These are phyloP conservation scores for Dendronephthya gigantea DNA, from an alignment of 64 coral and sea anemone genomes.

Conservation along the genomic window DNA sequence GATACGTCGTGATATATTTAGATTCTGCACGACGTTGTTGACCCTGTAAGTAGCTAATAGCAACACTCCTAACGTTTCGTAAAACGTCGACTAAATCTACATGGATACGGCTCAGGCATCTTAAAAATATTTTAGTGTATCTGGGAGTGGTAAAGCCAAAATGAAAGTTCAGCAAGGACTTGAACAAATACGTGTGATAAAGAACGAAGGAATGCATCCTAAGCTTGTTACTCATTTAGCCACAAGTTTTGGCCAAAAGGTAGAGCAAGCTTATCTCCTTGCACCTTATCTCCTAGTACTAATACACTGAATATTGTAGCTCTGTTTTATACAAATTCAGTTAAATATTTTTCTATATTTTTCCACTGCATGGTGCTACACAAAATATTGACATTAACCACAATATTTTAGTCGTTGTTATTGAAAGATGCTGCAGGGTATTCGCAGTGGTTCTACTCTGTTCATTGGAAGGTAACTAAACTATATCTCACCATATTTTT, in stretches of 20 bases:
- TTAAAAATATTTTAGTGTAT: constrained; percentile 34
- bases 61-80: too few relatives aligned
- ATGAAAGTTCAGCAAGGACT: constrained; percentile 63
- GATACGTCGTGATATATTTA: too few relatives aligned
- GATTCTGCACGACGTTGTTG: too few relatives aligned
- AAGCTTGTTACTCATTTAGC: constrained; percentile 64
- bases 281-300: too few relatives aligned
- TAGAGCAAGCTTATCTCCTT: not conserved
- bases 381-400: too few relatives aligned
- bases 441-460: constrained; percentile 73
- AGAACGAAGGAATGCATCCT: constrained; percentile 61
- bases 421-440: constrained; percentile 1
- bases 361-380: too few relatives aligned
- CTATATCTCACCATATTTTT: too few relatives aligned
- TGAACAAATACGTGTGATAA: constrained; percentile 66
- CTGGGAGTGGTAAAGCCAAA: constrained; percentile 43
- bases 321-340: too few relatives aligned
- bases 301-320: too few relatives aligned
- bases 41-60: too few relatives aligned
- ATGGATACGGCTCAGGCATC: not conserved
- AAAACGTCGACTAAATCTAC: too few relatives aligned
- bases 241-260: constrained; percentile 77
- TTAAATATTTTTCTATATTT: too few relatives aligned
- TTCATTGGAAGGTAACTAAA: constrained; percentile 78
- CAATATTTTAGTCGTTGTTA: not conserved